phyloP scores from a whole-genome alignment of 2,888 invertebrate genomes.

The Eumerus sabulonum region DNA sequence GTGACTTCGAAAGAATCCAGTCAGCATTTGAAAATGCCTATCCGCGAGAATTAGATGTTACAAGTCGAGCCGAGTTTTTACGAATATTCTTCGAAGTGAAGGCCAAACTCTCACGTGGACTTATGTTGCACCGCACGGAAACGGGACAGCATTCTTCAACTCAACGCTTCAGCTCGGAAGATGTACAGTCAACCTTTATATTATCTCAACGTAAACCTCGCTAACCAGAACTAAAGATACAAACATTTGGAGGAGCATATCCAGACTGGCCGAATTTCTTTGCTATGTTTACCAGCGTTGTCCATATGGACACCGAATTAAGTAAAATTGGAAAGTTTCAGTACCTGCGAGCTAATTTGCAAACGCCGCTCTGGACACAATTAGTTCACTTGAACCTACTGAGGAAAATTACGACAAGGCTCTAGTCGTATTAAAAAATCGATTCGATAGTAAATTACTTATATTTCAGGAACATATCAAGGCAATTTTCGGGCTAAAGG shows the following conservation, averaged over 20 bases:
- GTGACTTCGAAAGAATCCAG: too few species aligned
- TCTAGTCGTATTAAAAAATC: conserved; percentile 51
- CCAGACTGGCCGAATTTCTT: conserved; percentile 57
- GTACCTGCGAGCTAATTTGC: conserved; percentile 44
- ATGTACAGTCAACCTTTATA: too few species aligned
- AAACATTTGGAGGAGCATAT: conserved; percentile 44
- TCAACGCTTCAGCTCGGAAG: conserved; percentile 32
- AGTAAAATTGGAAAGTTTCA: conserved; percentile 61
- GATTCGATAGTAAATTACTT: conserved; percentile 67
- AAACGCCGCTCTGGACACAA: conserved; percentile 47
- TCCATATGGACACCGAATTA: conserved; percentile 53
- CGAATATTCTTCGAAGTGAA: conserved; percentile 48
- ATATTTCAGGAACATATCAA: conserved; percentile 67
- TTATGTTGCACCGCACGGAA: conserved; percentile 12
- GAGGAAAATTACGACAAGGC: conserved; percentile 66
- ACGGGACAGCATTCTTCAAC: conserved; percentile 38
- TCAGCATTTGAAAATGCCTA: too few species aligned
- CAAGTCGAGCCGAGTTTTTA: too few species aligned
- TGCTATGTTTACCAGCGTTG: conserved; percentile 56
- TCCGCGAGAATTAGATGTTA: too few species aligned
- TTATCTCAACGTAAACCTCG: too few species aligned
- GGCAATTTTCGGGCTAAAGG: conserved; percentile 45
- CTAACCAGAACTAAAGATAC: too few species aligned
- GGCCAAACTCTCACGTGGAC: conserved; percentile 39
- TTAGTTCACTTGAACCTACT: conserved; percentile 60